Evolutionary conservation across 2,113 vertebrate species (phyloP).

Genomic region (Castor canadensis): DNA sequence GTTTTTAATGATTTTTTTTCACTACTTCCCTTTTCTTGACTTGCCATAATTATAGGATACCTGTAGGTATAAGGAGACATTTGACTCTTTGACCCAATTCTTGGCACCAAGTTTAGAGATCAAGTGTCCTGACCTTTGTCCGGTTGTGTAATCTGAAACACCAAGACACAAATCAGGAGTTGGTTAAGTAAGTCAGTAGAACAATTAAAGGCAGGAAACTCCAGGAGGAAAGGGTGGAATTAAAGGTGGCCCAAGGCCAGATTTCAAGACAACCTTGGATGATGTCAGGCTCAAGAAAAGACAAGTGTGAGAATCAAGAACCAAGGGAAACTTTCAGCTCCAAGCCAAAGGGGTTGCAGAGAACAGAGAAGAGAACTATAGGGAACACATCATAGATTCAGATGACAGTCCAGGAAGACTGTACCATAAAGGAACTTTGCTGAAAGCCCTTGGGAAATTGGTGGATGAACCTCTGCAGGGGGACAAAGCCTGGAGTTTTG

Average conservation of each 20-base stretch:
- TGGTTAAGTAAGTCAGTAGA: neutral
- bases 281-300: neutral
- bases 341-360: neutral
- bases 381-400: neutral
- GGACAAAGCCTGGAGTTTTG: neutral
- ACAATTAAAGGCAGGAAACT: neutral
- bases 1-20: constrained; percentile 1
- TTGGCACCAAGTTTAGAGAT: neutral
- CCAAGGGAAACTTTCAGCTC: neutral
- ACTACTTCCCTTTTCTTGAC: neutral
- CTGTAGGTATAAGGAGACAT: neutral
- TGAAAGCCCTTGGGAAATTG: neutral
- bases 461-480: neutral
- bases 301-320: neutral
- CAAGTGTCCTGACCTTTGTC: neutral
- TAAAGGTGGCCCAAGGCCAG: neutral
- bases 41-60: constrained; percentile 1
- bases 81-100: neutral
- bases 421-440: neutral
- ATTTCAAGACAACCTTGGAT: constrained; percentile 24
- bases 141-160: neutral
- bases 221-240: neutral
- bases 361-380: neutral
- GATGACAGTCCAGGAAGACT: neutral
- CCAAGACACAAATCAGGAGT: neutral